phyloP scores from a whole-genome alignment of 2,888 invertebrate genomes.

The Pimpla rufipes region DNA sequence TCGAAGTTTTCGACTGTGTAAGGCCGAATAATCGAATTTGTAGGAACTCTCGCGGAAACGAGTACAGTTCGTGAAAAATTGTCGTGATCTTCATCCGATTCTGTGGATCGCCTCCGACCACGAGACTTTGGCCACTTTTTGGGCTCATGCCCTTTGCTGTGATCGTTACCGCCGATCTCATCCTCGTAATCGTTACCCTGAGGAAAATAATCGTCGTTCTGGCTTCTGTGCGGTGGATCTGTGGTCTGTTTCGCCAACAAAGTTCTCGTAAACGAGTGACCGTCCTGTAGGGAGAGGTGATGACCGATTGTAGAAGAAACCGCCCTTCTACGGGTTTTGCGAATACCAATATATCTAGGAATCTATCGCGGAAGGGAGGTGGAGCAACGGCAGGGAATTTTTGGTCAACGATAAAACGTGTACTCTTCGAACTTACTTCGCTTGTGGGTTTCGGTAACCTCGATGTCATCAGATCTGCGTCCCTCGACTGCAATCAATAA shows the following conservation, averaged over 20 bases:
- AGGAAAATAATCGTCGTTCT: conserved; percentile 81
- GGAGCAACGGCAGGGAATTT: conserved; percentile 77
- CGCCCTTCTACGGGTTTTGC: conserved; percentile 10
- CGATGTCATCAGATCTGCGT: conserved; percentile 42
- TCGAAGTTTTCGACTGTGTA: not conserved
- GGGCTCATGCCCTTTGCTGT: conserved; percentile 16
- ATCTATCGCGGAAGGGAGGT: conserved; percentile 80
- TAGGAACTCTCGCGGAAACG: not conserved
- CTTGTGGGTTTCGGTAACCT: conserved; percentile 36
- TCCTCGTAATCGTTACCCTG: conserved; percentile 80
- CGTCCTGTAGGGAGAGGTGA: conserved; percentile 41
- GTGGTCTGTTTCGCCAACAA: conserved; percentile 28
- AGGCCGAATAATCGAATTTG: not conserved
- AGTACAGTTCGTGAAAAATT: conserved; percentile 30
- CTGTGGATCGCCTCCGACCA: conserved; percentile 6
- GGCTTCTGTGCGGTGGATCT: conserved; percentile 65
- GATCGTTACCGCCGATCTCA: conserved; percentile 74
- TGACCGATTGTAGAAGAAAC: conserved; percentile 42
- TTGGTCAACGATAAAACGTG: not conserved
- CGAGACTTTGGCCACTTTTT: conserved; percentile 46
- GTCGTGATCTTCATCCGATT: conserved; percentile 53
- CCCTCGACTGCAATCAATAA: conserved; percentile 63
- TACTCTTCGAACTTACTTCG: conserved; percentile 64
- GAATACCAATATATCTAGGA: conserved; percentile 8
- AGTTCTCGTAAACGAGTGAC: conserved; percentile 30